These are phyloP conservation scores for Chydorus sphaericus DNA, from an alignment of 2,888 invertebrate species.

Conservation along the genomic window DNA sequence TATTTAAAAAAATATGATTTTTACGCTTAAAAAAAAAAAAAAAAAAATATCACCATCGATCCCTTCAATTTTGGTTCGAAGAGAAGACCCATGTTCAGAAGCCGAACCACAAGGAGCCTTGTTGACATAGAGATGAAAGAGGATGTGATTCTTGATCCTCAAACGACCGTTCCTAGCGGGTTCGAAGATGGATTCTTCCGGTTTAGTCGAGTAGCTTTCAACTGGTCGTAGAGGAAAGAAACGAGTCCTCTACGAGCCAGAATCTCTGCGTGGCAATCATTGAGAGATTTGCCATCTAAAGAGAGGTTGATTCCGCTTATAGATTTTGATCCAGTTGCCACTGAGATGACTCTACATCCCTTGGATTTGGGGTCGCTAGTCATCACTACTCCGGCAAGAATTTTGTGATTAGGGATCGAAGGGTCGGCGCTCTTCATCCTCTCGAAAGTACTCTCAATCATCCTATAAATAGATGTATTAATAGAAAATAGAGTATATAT, in stretches of 20 bases:
- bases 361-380: constrained; percentile 43
- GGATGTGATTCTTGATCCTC: constrained; percentile 22
- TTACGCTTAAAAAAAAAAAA: too few species aligned
- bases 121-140: constrained; percentile 89
- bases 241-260: constrained; percentile 52
- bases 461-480: too few species aligned
- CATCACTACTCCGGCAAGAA: constrained; percentile 90
- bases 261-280: constrained; percentile 96
- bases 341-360: constrained; percentile 58
- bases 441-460: too few species aligned
- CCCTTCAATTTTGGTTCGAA: too few species aligned
- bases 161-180: constrained; percentile 21
- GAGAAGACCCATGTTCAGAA: too few species aligned
- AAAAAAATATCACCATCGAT: too few species aligned
- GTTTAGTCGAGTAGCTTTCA: constrained; percentile 42
- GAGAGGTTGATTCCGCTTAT: constrained; percentile 87
- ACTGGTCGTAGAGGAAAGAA: constrained; percentile 40
- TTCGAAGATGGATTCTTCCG: constrained; percentile 32
- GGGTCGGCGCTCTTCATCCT: too few species aligned
- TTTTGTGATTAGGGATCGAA: too few species aligned
- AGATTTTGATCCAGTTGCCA: constrained; percentile 87
- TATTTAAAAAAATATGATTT: too few species aligned
- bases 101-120: constrained; percentile 97
- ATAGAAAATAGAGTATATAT: too few species aligned
- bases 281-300: constrained; percentile 66